These are phyloP conservation scores for Lacanobia wlatinum DNA, from an alignment of 2,888 invertebrate genomes.

Conservation along the genomic window DNA sequence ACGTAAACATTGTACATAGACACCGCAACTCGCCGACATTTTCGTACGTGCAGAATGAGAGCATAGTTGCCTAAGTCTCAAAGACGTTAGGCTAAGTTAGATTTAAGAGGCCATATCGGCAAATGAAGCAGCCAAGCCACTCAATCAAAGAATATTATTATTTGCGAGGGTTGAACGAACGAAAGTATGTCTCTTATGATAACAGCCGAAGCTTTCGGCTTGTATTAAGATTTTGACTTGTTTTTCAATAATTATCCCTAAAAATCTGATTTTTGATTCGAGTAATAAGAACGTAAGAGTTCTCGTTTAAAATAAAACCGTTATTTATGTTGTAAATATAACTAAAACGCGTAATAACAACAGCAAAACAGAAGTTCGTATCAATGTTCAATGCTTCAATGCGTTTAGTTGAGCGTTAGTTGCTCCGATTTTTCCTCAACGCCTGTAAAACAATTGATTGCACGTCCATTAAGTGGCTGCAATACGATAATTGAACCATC, in stretches of 20 bases:
- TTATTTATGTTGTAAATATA: not conserved
- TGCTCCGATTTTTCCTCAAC: constrained; percentile 52
- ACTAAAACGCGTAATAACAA: constrained; percentile 1
- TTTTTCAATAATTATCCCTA: constrained; percentile 2
- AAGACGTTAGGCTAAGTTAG: constrained; percentile 57
- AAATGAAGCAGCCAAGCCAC: constrained; percentile 56
- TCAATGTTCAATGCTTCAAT: constrained; percentile 29
- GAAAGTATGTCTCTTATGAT: constrained; percentile 86
- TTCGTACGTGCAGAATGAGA: not conserved
- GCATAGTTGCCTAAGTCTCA: constrained; percentile 45
- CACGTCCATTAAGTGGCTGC: constrained; percentile 24
- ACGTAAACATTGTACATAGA: constrained; percentile 20
- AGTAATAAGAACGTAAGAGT: not conserved
- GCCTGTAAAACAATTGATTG: constrained; percentile 48
- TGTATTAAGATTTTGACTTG: constrained; percentile 13
- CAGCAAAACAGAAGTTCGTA: constrained; percentile 21
- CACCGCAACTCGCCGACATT: not conserved
- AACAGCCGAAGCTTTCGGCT: constrained; percentile 17
- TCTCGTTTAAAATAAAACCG: not conserved
- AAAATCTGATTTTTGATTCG: not conserved
- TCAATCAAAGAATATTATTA: constrained; percentile 68
- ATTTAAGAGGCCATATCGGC: constrained; percentile 43
- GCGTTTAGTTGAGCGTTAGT: constrained; percentile 46
- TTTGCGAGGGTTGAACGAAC: constrained; percentile 87
- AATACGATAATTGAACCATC: constrained; percentile 40